Conservation (phyloP, 2,797 vertebrate genomes). For the Anniella stebbinsi region DNA sequence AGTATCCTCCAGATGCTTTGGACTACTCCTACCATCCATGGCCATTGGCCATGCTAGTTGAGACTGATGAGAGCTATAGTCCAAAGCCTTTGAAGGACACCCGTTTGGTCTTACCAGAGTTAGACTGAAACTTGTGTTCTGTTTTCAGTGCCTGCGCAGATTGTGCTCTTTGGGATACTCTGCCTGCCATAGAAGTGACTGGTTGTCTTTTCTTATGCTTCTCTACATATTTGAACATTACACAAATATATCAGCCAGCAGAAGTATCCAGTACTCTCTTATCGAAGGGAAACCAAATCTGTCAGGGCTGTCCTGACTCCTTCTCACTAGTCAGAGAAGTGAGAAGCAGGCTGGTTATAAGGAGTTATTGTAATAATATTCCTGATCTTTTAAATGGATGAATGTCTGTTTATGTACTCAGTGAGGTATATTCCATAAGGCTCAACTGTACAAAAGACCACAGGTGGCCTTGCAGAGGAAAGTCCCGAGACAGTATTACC, state of each 20-base stretch:
- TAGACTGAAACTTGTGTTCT: not conserved
- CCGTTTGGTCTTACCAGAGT: not conserved
- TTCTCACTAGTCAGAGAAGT: not conserved
- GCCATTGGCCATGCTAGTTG: no score
- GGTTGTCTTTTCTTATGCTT: not conserved
- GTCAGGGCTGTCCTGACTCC: not conserved
- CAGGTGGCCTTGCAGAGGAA: not conserved
- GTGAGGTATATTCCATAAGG: not conserved
- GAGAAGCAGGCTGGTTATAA: not conserved
- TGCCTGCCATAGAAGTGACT: not conserved
- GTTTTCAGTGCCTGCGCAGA: not conserved
- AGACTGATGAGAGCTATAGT: no score
- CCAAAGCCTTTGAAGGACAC: no score
- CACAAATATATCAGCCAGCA: not conserved
- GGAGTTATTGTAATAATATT: not conserved
- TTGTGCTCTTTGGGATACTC: not conserved
- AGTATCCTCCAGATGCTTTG: no score
- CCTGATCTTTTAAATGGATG: not conserved
- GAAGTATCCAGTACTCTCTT: not conserved
- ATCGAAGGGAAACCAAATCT: not conserved
- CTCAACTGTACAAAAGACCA: not conserved
- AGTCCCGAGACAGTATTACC: no score
- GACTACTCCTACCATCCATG: no score
- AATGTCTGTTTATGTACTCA: not conserved
- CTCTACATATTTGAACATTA: not conserved